Base-by-base conservation (phyloP, 2,113 vertebrate species). In the Fulica atra region DNA sequence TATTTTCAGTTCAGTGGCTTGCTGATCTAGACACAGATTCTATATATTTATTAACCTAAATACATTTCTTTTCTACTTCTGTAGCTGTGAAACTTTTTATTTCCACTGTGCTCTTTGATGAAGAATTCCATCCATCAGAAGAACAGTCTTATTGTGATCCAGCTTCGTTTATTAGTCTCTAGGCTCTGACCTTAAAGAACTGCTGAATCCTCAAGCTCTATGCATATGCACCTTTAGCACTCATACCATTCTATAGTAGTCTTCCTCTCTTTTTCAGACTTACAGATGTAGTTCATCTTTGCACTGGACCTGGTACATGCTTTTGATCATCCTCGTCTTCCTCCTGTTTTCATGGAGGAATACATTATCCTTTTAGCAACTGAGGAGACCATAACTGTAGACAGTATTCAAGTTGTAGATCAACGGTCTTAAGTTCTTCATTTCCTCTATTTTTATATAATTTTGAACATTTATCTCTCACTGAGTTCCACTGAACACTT, bases 211-310 rank as follows among this genome's bases (percentile, higher is more conserved):
- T 83, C 24, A 86, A 57, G 33, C 38, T 20, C 23, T 65, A 53
- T 25, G 4, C 7, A 65, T 17, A 40, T 16, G 11, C 7, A 6
- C 46, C 18, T 0, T 0, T 65, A 38, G 46, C 23, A 51, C 11
- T 80, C 53, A 64, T 51, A 56, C 5, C 1, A 2, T 11, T 65
- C 28, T 66, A 13, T 31, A 12, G 35, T 66, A 50, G 20, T 35
- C 4, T 54, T 78, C 18, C 7, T 50, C 21, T 76, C 38, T 60
- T 78, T 88, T 64, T 17, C n/a, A 79, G 23, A 50, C 11, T 36
- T 74, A 23, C 1, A 71, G 36, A 85, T 54, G 71, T 51, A 38
- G 25, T 60, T 91, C 17, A 53, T 81, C 50, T 70, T 46, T 78
- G 10, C 29, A 23, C 23, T 81, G 40, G 21, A 85, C 29, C 40